phyloP scores from a whole-genome alignment of 1,140 invertebrate species.

The Brachionus calyciflorus region DNA sequence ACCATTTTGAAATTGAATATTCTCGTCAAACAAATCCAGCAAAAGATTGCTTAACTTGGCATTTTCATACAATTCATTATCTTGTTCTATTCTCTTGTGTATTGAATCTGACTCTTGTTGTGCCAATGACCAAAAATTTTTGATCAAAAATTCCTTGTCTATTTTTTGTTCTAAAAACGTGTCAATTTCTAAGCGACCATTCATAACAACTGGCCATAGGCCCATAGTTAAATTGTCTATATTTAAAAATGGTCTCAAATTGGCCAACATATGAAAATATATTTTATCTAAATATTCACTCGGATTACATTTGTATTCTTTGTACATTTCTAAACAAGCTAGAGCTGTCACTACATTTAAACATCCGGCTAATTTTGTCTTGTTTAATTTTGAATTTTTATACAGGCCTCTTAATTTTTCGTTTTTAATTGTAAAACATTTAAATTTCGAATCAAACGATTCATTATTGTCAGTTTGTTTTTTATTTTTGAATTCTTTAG shows the following conservation, averaged over 20 bases:
- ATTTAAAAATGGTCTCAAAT: constrained; percentile 11
- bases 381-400: neutral
- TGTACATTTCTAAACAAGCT: neutral
- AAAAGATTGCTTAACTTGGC: neutral
- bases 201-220: neutral
- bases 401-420: neutral
- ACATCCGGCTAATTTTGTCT: neutral
- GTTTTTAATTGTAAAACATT: neutral
- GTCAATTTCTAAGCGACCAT: neutral
- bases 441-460: neutral
- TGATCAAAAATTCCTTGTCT: neutral
- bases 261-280: constrained; percentile 27
- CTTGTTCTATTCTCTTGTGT: constrained; percentile 1
- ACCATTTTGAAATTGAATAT: constrained; percentile 20
- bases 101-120: constrained; percentile 2
- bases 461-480: neutral
- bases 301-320: constrained; percentile 13
- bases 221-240: constrained; percentile 27
- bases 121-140: constrained; percentile 11
- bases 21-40: neutral
- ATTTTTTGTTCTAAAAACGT: neutral
- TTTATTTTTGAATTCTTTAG: neutral
- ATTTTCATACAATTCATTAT: constrained; percentile 1
- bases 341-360: constrained; percentile 14
- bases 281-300: neutral